Percentiles rank a stretch among this genome's conserved stretches.
Evolutionary conservation across 2,113 vertebrate genomes (phyloP).

Genomic region (Tinamus guttatus): DNA sequence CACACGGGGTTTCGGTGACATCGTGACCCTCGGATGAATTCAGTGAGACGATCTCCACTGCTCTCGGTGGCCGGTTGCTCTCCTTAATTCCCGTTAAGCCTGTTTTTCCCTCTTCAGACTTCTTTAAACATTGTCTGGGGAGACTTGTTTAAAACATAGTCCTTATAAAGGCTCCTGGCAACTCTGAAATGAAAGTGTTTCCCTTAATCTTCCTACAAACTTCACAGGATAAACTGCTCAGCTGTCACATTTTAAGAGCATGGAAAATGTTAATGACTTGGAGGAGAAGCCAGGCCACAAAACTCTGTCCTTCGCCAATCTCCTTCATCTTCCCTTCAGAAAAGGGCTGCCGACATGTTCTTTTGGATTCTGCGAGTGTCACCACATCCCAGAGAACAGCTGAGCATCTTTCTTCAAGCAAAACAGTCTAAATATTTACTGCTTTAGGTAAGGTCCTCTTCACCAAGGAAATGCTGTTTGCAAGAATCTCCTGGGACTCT

Average conservation of each 20-base stretch:
- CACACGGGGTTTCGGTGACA: not conserved
- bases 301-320: not conserved
- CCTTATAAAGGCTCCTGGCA: not conserved
- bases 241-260: not conserved
- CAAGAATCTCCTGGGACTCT: accelerated
- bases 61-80: not conserved
- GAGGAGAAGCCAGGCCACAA: not conserved
- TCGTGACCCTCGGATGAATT: not conserved
- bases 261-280: not conserved
- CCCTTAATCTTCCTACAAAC: not conserved
- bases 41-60: not conserved
- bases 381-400: not conserved
- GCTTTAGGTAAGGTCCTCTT: not conserved
- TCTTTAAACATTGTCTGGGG: not conserved
- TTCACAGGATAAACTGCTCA: not conserved
- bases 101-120: not conserved
- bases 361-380: not conserved
- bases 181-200: not conserved
- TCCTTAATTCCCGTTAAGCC: not conserved
- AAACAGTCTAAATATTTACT: not conserved
- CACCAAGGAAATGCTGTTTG: not conserved
- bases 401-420: not conserved
- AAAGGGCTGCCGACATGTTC: not conserved
- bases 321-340: not conserved
- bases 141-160: not conserved